Evolutionary conservation across 2,888 invertebrate species (phyloP), one percentile per base, ranked within the genome.

Genomic region (Epinotia nisella): DNA sequence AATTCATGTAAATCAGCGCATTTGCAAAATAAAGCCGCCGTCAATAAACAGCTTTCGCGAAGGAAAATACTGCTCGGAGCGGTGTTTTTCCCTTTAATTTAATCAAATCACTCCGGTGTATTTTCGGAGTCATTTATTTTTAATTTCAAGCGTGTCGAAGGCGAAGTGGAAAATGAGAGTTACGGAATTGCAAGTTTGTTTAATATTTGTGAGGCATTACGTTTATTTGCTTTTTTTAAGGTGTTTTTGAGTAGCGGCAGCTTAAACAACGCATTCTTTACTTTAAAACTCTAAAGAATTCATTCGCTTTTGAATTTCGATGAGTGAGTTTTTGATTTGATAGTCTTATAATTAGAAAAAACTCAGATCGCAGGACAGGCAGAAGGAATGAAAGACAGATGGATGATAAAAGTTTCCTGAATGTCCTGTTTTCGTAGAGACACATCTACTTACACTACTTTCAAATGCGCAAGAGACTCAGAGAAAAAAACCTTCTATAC

Each of bases 1-100:
- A 90, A 88, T 86, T 88, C 87, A 90, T 90, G 90, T 88, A 90
- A 91, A 91, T 89, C 85, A 85, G 79, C 85, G 87, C 86, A 89
- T 90, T 90, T 88, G 82, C 88, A 84, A 85, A 87, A 88, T 85
- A 85, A 85, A 85, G 85, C 86, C 86, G 83, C 84, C 82, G 82
- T 82, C 80, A 81, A 83, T 80, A 86, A 86, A 86, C 87, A 88
- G 85, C 85, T 87, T 89, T 88, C 71, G 41, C 62, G 45, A 35
- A 68, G 67, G 61, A 72, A 62, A 68, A 66, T 55, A 61, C 66
- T 61, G 53, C 53, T 67, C 49, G 29, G 60, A 53, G 56, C 60
- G 24, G 61, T 61, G 55, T 67, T 74, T 74, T 74, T 70, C 74
- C 66, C 56, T 70, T 62, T 74, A 66, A 74, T 74, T 74, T 74